Percentiles rank a stretch among this genome's conserved stretches.
Conservation (phyloP, 53 echinoderm and acorn worm genomes). For the Holothuria scabra region DNA sequence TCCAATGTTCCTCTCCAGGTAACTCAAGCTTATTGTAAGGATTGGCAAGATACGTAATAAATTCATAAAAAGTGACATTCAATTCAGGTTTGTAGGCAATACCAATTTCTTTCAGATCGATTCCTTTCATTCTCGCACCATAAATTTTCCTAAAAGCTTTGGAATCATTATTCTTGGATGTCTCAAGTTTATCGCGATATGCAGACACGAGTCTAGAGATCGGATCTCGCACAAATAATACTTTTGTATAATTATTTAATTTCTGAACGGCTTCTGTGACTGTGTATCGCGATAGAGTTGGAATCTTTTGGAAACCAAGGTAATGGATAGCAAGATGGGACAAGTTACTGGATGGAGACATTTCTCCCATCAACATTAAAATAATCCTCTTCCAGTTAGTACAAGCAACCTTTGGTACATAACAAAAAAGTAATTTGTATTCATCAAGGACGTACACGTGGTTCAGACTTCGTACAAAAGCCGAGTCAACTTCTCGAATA, state of each 20-base stretch:
- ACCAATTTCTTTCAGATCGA: neutral
- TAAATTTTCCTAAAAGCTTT: neutral
- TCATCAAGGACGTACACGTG: slow-evolving; percentile 74
- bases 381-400: slow-evolving; percentile 82
- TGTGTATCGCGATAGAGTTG: slow-evolving; percentile 56
- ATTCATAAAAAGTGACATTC: slow-evolving; percentile 57
- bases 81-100: slow-evolving; percentile 46
- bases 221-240: slow-evolving; percentile 79
- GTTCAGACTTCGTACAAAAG: slow-evolving; percentile 1
- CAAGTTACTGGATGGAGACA: slow-evolving; percentile 45
- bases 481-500: neutral
- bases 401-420: slow-evolving; percentile 84
- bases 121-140: slow-evolving; percentile 6
- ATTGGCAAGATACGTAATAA: slow-evolving; percentile 54
- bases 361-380: slow-evolving; percentile 58
- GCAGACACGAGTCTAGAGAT: slow-evolving; percentile 68
- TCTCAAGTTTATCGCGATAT: slow-evolving; percentile 73
- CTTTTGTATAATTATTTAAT: slow-evolving; percentile 69
- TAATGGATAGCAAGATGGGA: slow-evolving; percentile 44
- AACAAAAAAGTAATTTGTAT: slow-evolving; percentile 72
- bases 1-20: slow-evolving; percentile 74
- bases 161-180: neutral
- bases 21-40: slow-evolving; percentile 24
- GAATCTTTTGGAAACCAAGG: slow-evolving; percentile 50
- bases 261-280: slow-evolving; percentile 48